Evolutionary conservation across 2,888 invertebrate genomes (phyloP).

Genomic region (Elmis aenea): DNA sequence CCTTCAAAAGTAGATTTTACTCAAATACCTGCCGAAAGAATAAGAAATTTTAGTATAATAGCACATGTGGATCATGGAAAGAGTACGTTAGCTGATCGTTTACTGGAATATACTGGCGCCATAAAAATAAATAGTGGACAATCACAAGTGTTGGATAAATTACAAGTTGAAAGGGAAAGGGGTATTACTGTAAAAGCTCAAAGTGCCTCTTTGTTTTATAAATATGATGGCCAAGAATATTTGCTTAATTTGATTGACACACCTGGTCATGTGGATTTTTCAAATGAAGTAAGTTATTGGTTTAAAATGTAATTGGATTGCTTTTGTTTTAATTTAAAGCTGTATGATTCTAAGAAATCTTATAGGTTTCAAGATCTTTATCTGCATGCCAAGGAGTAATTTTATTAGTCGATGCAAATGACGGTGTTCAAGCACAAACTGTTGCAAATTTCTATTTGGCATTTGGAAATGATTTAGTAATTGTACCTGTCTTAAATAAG

Average conservation of each 20-base stretch:
- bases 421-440: constrained; percentile 95
- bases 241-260: constrained; percentile 95
- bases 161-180: constrained; percentile 89
- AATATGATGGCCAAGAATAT: constrained; percentile 64
- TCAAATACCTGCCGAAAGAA: constrained; percentile 50
- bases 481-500: constrained; percentile 94
- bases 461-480: constrained; percentile 69
- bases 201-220: constrained; percentile 81
- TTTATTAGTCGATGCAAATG: constrained; percentile 92
- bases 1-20: constrained; percentile 4
- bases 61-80: constrained; percentile 99
- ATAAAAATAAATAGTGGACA: constrained; percentile 61
- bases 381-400: constrained; percentile 93
- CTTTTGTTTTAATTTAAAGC: constrained; percentile 1
- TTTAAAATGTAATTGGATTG: constrained; percentile 1
- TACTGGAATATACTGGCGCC: constrained; percentile 88
- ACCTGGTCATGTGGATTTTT: constrained; percentile 97
- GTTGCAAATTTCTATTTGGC: constrained; percentile 95
- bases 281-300: constrained; percentile 71
- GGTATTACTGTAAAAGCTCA: constrained; percentile 99
- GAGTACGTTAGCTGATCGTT: constrained; percentile 90
- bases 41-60: constrained; percentile 94
- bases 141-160: constrained; percentile 70
- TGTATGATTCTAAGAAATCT: constrained; percentile 5
- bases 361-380: constrained; percentile 75